Conservation (phyloP, 2,888 invertebrate genomes). For the Epirrita christyi region DNA sequence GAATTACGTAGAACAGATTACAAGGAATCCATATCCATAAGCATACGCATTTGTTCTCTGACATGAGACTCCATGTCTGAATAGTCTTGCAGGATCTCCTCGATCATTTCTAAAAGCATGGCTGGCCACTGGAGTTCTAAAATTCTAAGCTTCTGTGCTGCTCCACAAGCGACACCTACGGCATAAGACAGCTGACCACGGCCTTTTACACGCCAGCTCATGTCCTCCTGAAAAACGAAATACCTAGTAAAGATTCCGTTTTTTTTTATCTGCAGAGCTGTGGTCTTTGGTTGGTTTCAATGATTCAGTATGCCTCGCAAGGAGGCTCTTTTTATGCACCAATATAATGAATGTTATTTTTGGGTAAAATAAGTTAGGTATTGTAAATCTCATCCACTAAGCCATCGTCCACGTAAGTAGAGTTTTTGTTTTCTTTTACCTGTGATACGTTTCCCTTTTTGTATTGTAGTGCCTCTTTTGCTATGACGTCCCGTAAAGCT, state of each 20-base stretch:
- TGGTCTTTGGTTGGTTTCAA: too few species aligned
- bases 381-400: too few species aligned
- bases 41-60: conserved; percentile 86
- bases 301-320: too few species aligned
- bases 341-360: too few species aligned
- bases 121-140: conserved; percentile 91
- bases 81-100: conserved; percentile 91
- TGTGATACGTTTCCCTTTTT: conserved; percentile 85
- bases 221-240: conserved; percentile 86
- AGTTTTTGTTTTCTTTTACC: conserved; percentile 50
- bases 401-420: too few species aligned
- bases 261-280: too few species aligned
- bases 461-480: conserved; percentile 94
- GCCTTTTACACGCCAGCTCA: conserved; percentile 90
- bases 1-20: conserved; percentile 32
- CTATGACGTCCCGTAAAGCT: conserved; percentile 91
- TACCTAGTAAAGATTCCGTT: not conserved
- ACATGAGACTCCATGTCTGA: conserved; percentile 92
- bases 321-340: too few species aligned
- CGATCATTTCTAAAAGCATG: conserved; percentile 90
- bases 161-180: conserved; percentile 90
- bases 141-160: conserved; percentile 90
- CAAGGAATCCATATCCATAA: conserved; percentile 75
- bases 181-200: conserved; percentile 88
- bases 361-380: too few species aligned